Evolutionary conservation across 2,888 invertebrate species (phyloP).

Genomic region (Conchocele bisecta): DNA sequence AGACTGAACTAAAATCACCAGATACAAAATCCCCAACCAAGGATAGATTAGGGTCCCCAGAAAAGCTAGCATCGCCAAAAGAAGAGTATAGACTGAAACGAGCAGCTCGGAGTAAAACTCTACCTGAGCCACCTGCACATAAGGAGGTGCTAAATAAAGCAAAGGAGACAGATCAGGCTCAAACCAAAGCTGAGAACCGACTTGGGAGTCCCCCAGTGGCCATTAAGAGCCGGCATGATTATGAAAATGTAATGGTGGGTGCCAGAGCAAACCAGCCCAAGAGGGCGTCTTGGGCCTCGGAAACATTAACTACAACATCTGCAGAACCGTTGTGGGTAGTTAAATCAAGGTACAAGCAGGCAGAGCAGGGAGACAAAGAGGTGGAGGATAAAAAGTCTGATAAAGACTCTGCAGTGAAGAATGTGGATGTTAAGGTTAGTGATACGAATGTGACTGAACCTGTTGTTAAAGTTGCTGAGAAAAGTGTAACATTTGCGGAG

Average conservation of each 20-base stretch:
- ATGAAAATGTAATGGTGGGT: slow-evolving; percentile 51
- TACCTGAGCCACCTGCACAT: slow-evolving; percentile 69
- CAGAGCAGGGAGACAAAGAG: slow-evolving; percentile 38
- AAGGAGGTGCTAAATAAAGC: slow-evolving; percentile 55
- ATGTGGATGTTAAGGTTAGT: slow-evolving; percentile 40
- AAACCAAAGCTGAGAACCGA: not conserved
- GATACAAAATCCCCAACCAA: not conserved
- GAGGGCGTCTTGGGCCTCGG: slow-evolving; percentile 49
- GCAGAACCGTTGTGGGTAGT: slow-evolving; percentile 61
- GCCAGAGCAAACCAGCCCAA: slow-evolving; percentile 38
- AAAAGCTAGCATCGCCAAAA: slow-evolving; percentile 67
- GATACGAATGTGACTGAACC: no score
- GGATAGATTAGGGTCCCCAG: slow-evolving; percentile 28
- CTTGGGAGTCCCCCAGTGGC: slow-evolving; percentile 41
- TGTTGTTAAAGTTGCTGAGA: slow-evolving; percentile 5
- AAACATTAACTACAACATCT: slow-evolving; percentile 19
- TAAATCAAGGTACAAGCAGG: slow-evolving; percentile 49
- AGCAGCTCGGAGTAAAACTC: slow-evolving; percentile 71
- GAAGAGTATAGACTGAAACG: slow-evolving; percentile 72
- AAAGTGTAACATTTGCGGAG: slow-evolving; percentile 3
- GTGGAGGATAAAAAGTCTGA: slow-evolving; percentile 25
- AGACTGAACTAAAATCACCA: no score
- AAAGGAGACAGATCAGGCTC: slow-evolving; percentile 31
- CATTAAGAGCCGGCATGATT: slow-evolving; percentile 18
- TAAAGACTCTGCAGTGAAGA: slow-evolving; percentile 52